Evolutionary conservation across 2,113 vertebrate species (phyloP).

Genomic region (Synodontis membranacea): DNA sequence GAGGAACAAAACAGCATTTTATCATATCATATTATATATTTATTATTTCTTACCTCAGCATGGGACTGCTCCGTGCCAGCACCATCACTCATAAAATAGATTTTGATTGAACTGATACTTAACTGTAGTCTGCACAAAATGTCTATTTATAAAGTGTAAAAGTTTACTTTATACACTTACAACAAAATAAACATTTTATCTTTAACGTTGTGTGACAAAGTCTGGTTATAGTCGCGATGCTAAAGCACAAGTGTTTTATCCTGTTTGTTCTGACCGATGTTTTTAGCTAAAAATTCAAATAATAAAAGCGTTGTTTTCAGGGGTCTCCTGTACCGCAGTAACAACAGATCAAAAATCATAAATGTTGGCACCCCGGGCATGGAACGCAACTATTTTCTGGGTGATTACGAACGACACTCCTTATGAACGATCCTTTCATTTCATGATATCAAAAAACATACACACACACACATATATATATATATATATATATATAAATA

Average conservation of each 20-base stretch:
- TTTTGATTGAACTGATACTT: not conserved
- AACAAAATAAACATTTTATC: not conserved
- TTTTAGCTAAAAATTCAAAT: not conserved
- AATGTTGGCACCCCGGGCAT: not conserved
- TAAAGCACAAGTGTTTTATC: not conserved
- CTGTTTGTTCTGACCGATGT: not conserved
- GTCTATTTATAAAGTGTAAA: not conserved
- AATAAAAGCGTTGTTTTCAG: not conserved
- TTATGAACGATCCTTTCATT: not conserved
- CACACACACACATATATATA: too few species aligned
- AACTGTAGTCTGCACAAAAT: not conserved
- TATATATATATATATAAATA: too few species aligned
- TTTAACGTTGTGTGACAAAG: too few species aligned
- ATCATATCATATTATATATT: too few species aligned
- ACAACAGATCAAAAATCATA: not conserved
- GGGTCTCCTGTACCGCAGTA: not conserved
- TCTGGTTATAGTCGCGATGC: too few species aligned
- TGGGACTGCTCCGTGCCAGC: not conserved
- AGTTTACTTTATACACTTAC: not conserved
- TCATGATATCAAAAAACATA: not conserved
- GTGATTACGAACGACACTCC: not conserved
- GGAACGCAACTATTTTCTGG: not conserved
- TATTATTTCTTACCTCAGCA: not conserved
- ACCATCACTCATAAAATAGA: not conserved
- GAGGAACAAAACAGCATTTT: not conserved